Conservation (phyloP, 1,140 invertebrate genomes). For the Drosophila parabipectinata region DNA sequence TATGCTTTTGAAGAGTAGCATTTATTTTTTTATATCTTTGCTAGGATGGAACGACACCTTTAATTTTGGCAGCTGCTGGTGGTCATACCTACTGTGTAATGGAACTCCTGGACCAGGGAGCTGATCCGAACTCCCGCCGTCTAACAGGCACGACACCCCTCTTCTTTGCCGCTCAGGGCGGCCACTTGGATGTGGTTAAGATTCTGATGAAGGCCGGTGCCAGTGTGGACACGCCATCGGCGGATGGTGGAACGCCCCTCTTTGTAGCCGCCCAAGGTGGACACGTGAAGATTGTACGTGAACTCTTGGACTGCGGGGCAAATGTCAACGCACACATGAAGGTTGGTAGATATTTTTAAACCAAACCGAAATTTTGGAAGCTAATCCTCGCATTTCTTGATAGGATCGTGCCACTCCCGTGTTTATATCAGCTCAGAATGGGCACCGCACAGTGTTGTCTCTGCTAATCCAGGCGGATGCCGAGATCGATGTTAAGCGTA, state of each 20-base stretch:
- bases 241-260: conserved; percentile 96
- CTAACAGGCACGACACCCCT: conserved; percentile 95
- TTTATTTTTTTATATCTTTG: not conserved
- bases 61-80: conserved; percentile 94
- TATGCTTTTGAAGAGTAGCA: too few species aligned
- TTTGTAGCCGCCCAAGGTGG: conserved; percentile 97
- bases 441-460: conserved; percentile 90
- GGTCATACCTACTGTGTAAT: conserved; percentile 94
- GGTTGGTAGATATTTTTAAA: conserved; percentile 84
- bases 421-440: conserved; percentile 96
- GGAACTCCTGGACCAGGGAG: conserved; percentile 94
- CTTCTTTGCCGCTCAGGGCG: conserved; percentile 96
- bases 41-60: conserved; percentile 96
- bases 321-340: conserved; percentile 94
- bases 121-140: conserved; percentile 92
- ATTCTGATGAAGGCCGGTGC: conserved; percentile 91
- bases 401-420: conserved; percentile 95
- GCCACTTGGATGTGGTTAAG: conserved; percentile 92
- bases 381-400: conserved; percentile 1
- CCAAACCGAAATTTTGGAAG: not conserved
- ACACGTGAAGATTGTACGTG: conserved; percentile 93
- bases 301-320: conserved; percentile 91
- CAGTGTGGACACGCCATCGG: conserved; percentile 91
- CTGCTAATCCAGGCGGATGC: conserved; percentile 89
- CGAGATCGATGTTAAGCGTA: conserved; percentile 88